These are phyloP conservation scores for Eudyptes chrysolophus DNA, from an alignment of 2,113 vertebrate species.

Conservation along the genomic window DNA sequence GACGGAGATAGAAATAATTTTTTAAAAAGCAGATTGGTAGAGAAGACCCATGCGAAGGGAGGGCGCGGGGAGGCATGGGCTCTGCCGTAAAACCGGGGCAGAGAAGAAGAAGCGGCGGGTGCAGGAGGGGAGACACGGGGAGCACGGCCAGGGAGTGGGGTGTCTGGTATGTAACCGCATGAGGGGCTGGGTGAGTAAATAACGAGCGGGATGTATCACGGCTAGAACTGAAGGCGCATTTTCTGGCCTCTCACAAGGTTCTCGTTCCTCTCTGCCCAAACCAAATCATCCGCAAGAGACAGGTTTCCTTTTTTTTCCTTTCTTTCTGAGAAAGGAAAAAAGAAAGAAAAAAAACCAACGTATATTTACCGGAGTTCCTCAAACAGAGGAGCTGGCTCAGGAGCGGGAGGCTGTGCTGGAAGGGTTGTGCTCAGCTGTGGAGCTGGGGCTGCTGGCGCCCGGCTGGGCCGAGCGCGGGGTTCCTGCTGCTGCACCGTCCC, in stretches of 20 bases:
- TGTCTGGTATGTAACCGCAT: accelerated
- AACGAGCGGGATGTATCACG: accelerated
- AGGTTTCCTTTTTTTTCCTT: neutral
- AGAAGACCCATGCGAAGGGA: neutral
- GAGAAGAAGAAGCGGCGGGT: accelerated
- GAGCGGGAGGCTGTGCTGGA: neutral
- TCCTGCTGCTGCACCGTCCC: neutral
- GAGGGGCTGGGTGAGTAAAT: too few species aligned
- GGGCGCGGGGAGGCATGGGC: neutral
- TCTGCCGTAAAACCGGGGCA: neutral
- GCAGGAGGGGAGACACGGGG: accelerated
- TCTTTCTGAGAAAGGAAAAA: too few species aligned
- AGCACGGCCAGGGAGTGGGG: neutral
- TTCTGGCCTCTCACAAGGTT: neutral
- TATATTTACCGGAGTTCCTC: neutral
- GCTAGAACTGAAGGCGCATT: accelerated
- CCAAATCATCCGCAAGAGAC: neutral
- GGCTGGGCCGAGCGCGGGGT: neutral
- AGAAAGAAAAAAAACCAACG: too few species aligned
- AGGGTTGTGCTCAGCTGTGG: too few species aligned
- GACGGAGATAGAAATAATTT: neutral
- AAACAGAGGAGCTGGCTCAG: neutral
- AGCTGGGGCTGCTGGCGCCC: too few species aligned
- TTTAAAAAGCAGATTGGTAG: accelerated
- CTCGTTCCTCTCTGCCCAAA: neutral